Evolutionary conservation across 2,888 invertebrate species (phyloP).

Genomic region (Eremobia ochroleuca): DNA sequence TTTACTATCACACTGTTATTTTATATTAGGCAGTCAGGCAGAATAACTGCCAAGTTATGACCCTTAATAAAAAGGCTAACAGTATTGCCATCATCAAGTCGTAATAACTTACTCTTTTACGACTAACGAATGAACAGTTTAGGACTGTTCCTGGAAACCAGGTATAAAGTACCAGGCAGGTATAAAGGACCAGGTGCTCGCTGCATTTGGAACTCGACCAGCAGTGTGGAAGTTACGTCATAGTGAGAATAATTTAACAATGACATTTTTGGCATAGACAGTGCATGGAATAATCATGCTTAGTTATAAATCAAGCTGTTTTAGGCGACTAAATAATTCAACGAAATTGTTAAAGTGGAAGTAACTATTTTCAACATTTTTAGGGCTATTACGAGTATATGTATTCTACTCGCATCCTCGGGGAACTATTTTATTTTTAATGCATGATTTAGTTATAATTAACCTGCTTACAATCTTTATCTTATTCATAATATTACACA

Average conservation of each 20-base stretch:
- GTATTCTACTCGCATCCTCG: not conserved
- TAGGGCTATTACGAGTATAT: not conserved
- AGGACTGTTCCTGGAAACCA: slow-evolving; percentile 43
- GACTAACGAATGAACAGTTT: slow-evolving; percentile 54
- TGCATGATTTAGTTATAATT: not conserved
- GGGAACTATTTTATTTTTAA: not conserved
- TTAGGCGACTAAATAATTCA: not conserved
- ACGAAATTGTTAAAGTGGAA: not conserved
- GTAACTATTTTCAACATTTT: not conserved
- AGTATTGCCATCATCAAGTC: slow-evolving; percentile 44
- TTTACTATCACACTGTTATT: slow-evolving; percentile 13
- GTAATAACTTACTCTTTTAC: slow-evolving; percentile 56
- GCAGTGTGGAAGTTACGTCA: slow-evolving; percentile 18
- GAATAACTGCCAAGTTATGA: slow-evolving; percentile 37
- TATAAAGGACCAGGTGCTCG: slow-evolving; percentile 48
- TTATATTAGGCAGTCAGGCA: slow-evolving; percentile 12
- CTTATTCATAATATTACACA: not conserved
- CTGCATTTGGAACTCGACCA: slow-evolving; percentile 33
- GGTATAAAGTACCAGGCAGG: slow-evolving; percentile 24
- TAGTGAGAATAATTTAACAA: slow-evolving; percentile 1
- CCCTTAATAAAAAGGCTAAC: slow-evolving; percentile 35
- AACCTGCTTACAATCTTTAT: not conserved
- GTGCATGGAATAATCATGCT: not conserved
- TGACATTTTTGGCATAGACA: slow-evolving; percentile 1
- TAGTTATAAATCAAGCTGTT: not conserved